phyloP scores from a whole-genome alignment of 2,797 vertebrate genomes.

The Parauchenoglanis punctatus region DNA sequence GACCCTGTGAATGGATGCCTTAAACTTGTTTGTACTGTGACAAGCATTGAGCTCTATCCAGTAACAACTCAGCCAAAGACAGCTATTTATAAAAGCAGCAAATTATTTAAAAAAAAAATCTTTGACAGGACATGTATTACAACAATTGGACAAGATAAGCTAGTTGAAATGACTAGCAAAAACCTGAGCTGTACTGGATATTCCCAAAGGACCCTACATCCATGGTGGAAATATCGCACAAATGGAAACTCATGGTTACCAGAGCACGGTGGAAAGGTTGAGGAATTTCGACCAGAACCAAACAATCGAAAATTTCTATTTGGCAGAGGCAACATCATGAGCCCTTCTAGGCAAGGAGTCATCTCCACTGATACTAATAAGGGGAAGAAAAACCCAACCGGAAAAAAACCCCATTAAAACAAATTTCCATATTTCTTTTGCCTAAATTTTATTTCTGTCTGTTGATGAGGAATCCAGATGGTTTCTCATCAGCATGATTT shows the following conservation, averaged over 20 bases:
- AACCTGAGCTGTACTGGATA: background rate
- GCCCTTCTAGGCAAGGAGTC: background rate
- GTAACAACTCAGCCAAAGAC: no score
- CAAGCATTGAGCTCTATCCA: background rate
- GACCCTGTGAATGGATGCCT: background rate
- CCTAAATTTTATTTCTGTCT: background rate
- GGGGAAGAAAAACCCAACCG: no score
- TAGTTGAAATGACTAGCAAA: background rate
- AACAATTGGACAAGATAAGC: background rate
- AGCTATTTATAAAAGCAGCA: no score
- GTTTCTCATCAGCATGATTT: background rate
- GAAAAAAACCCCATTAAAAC: no score
- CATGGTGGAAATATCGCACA: background rate
- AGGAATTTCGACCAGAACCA: background rate
- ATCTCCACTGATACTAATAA: no score
- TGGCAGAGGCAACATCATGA: background rate
- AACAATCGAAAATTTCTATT: background rate
- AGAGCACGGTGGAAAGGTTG: background rate
- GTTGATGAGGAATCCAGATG: background rate
- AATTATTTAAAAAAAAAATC: background rate
- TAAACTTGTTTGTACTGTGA: background rate
- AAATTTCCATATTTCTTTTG: no score
- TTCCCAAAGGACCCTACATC: background rate
- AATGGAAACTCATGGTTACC: background rate
- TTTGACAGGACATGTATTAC: no score